A percentile compares a stretch with the other conserved stretches of the same genome.
These are phyloP conservation scores for Drosophila borborema DNA, from an alignment of 2,888 invertebrate species.

Conservation along the genomic window DNA sequence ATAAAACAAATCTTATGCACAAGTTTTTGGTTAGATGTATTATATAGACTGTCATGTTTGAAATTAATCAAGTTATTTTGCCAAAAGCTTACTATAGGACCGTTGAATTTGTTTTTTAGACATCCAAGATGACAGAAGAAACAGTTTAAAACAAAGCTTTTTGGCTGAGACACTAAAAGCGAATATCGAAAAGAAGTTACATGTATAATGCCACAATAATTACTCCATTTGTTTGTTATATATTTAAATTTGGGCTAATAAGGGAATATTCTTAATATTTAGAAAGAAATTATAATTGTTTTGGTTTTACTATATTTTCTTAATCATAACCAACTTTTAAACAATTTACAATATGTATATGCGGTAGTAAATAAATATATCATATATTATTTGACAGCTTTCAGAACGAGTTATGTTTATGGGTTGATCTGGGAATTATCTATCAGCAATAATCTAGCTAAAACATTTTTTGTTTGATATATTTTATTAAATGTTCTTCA, in stretches of 20 bases:
- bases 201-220: neutral
- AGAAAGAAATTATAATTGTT: neutral
- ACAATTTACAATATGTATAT: neutral
- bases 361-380: slow-evolving; percentile 1
- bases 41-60: neutral
- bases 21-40: neutral
- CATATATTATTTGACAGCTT: neutral
- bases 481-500: too few species aligned
- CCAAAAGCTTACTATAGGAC: neutral
- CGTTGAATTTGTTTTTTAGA: neutral
- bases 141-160: neutral
- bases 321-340: neutral
- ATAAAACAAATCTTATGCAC: slow-evolving; percentile 24
- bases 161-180: neutral
- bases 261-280: neutral
- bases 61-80: neutral
- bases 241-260: neutral
- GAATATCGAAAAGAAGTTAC: neutral
- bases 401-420: neutral
- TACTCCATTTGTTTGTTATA: neutral
- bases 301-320: neutral
- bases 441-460: too few species aligned
- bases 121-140: neutral
- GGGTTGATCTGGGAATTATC: neutral
- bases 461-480: too few species aligned